Evolutionary conservation across 2,888 invertebrate species (phyloP).

Genomic region (Pterostichus madidus): DNA sequence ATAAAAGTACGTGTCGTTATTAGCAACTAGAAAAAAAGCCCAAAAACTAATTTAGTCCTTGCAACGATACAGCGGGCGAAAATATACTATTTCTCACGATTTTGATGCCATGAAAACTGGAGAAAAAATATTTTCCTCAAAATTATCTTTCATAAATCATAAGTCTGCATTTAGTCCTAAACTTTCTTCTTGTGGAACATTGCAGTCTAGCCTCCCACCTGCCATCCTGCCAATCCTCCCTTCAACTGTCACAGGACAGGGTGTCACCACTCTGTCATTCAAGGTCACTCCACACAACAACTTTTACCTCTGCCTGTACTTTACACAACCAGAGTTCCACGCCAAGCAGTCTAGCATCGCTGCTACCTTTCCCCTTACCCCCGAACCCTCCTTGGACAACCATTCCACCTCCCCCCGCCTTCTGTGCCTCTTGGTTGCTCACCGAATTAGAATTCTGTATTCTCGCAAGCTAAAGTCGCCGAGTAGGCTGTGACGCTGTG

Average conservation of each 20-base stretch:
- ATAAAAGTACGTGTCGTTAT: too few relatives aligned
- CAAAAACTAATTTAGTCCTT: too few relatives aligned
- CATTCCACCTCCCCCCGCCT: background rate
- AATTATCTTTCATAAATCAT: too few relatives aligned
- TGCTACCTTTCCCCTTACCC: background rate
- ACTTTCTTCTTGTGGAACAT: too few relatives aligned
- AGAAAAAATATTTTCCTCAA: too few relatives aligned
- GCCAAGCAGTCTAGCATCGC: slow-evolving; percentile 63
- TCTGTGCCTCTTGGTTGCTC: background rate
- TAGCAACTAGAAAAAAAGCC: too few relatives aligned
- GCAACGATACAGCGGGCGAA: too few relatives aligned
- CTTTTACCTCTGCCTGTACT: slow-evolving; percentile 57
- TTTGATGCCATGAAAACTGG: too few relatives aligned
- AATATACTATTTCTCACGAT: too few relatives aligned
- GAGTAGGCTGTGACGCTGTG: slow-evolving; percentile 44
- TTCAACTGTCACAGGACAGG: background rate
- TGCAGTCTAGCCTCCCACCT: too few relatives aligned
- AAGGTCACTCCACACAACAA: slow-evolving; percentile 24
- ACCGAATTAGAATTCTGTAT: slow-evolving; percentile 47
- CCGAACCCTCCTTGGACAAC: background rate
- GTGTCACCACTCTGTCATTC: background rate
- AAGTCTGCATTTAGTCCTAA: too few relatives aligned
- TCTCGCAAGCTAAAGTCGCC: background rate
- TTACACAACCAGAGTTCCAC: slow-evolving; percentile 14
- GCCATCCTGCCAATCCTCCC: too few relatives aligned